Evolutionary conservation across 2,113 vertebrate species (phyloP), one percentile per base, ranked within the genome.

Genomic region (Drymodes brunneopygia): DNA sequence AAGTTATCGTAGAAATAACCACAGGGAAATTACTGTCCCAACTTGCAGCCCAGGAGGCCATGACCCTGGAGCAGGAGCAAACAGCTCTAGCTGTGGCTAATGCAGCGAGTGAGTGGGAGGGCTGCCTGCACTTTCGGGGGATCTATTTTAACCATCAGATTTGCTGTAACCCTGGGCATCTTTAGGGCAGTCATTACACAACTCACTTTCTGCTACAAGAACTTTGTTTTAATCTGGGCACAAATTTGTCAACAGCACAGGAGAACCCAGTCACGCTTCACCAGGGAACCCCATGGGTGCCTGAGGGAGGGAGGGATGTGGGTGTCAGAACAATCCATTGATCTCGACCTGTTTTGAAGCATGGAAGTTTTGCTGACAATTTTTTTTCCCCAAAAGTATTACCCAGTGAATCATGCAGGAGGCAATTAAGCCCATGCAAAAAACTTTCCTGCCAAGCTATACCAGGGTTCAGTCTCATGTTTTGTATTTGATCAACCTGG

Each of bases 1-100:
- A 96, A 95, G 85, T 97, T 95, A 96, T 94, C 62, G 92, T 44
- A 79, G 93, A 93, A 95, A 95, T 95, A 97, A 96, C 95, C 53
- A 58, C 74, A 42, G 80, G 81, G 71, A 95, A 95, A 90, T 95
- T 81, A 88, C 78, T 61, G 57, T 10, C 65, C 90, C 2, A 11
- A 12, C 54, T 83, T 0, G 1, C 81, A 85, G 88, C 64, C 1
- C 7, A 58, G 74, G 69, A 78, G 82, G 90, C 88, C 1, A 0
- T 60, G 89, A 88, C 94, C 91, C 6, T 0, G 48, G 33, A 28
- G 23, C 15, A 24, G 5, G 33, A 72, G 85, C 56, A 64, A 74
- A 62, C 54, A 73, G 47, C 48, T 48, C 38, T 82, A 44, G 48
- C 50, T 6, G 6, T 45, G 57, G 87, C 72, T 84, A 72, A 79